Conservation (phyloP, 2,113 vertebrate genomes). For the Erpornis zantholeuca region DNA sequence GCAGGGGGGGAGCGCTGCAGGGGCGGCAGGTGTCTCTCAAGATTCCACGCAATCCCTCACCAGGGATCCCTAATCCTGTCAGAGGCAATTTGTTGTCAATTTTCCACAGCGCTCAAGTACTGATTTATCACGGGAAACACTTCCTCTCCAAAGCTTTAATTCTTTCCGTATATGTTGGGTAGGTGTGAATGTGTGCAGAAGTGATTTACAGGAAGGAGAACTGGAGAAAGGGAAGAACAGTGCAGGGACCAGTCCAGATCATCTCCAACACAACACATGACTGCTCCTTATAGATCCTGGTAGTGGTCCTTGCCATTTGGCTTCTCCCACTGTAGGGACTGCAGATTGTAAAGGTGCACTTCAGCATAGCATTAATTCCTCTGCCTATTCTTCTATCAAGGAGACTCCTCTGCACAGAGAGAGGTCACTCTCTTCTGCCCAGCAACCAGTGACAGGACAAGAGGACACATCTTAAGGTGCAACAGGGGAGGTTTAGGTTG, state of each 20-base stretch:
- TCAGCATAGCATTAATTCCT: background rate
- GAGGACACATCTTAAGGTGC: background rate
- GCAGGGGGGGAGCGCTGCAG: background rate
- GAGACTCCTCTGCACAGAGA: background rate
- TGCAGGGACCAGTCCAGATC: background rate
- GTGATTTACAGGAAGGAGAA: background rate
- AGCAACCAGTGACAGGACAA: background rate
- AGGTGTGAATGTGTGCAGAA: background rate
- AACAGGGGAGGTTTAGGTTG: background rate
- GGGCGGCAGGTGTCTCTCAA: background rate
- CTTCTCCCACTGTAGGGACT: background rate
- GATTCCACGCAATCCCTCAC: background rate
- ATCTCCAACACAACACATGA: background rate
- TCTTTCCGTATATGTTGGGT: background rate
- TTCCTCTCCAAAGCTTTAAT: conserved; percentile 20
- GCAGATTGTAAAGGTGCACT: background rate
- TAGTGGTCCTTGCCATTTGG: background rate
- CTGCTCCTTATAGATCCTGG: background rate
- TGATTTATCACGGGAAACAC: background rate
- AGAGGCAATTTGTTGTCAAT: conserved; percentile 2
- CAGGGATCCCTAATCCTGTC: background rate
- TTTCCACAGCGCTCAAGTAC: background rate
- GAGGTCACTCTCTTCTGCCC: background rate
- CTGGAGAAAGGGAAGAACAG: background rate
- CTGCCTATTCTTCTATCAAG: background rate